Conservation (phyloP, 2,888 invertebrate species). For the Sipha maydis region DNA sequence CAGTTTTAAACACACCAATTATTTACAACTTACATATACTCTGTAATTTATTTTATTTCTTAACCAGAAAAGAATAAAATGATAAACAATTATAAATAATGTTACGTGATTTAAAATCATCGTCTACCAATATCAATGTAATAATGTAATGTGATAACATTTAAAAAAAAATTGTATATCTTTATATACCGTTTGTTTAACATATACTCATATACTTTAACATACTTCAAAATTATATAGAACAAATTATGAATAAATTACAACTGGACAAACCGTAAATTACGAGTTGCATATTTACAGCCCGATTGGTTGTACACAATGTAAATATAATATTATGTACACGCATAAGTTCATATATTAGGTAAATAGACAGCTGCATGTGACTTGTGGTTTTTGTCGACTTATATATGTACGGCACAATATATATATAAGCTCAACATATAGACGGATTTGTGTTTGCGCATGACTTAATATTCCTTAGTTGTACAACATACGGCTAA, state of each 20-base stretch:
- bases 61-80: too few relatives aligned
- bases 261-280: not conserved
- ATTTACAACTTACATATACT: too few relatives aligned
- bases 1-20: too few relatives aligned
- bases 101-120: too few relatives aligned
- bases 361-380: not conserved
- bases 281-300: not conserved
- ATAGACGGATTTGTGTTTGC: conserved; percentile 17
- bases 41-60: too few relatives aligned
- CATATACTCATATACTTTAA: too few relatives aligned
- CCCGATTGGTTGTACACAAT: not conserved
- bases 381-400: not conserved
- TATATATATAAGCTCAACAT: not conserved
- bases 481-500: conserved; percentile 39
- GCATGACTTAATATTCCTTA: conserved; percentile 39
- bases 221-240: not conserved
- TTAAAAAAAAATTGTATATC: not conserved
- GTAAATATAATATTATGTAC: not conserved
- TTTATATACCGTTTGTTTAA: not conserved
- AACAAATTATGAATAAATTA: conserved; percentile 27
- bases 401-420: not conserved
- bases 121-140: not conserved
- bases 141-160: not conserved
- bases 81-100: too few relatives aligned
- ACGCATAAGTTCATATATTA: not conserved